Evolutionary conservation across 2,888 invertebrate species (phyloP).

Genomic region (Netelia melanura): DNA sequence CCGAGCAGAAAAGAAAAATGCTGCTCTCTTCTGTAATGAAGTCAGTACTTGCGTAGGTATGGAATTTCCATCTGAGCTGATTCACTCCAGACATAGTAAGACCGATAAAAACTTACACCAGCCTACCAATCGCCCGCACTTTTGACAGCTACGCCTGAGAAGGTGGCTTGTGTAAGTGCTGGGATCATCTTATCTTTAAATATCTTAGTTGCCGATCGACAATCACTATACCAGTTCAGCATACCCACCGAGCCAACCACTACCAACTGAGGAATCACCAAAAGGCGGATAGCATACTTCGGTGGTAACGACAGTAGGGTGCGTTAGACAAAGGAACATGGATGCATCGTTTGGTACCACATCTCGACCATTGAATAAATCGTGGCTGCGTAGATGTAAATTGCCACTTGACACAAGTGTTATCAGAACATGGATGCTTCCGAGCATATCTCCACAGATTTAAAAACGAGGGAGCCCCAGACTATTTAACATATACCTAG

Average conservation of each 20-base stretch:
- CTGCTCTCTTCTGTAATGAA: slow-evolving; percentile 63
- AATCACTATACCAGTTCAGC: slow-evolving; percentile 24
- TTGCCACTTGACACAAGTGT: slow-evolving; percentile 43
- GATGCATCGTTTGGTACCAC: slow-evolving; percentile 67
- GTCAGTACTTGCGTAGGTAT: slow-evolving; percentile 65
- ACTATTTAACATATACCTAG: background rate
- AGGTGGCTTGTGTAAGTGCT: slow-evolving; percentile 57
- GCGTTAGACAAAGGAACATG: slow-evolving; percentile 74
- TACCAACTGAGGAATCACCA: background rate
- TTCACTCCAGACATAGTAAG: slow-evolving; percentile 14
- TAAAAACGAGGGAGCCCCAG: background rate
- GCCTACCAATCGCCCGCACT: slow-evolving; percentile 48
- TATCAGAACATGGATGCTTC: slow-evolving; percentile 50
- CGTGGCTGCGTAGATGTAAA: slow-evolving; percentile 32
- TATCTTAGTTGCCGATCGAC: slow-evolving; percentile 54
- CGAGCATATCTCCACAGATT: background rate
- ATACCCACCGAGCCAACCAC: background rate
- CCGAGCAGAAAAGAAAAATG: slow-evolving; percentile 60
- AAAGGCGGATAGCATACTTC: background rate
- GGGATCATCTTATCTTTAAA: slow-evolving; percentile 53
- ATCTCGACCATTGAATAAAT: slow-evolving; percentile 8
- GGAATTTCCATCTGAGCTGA: slow-evolving; percentile 66
- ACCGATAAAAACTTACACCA: slow-evolving; percentile 42
- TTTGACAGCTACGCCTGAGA: slow-evolving; percentile 64
- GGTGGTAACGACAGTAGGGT: slow-evolving; percentile 74